phyloP scores from a whole-genome alignment of 2,113 vertebrate species.

The Cyanoliseus patagonus region DNA sequence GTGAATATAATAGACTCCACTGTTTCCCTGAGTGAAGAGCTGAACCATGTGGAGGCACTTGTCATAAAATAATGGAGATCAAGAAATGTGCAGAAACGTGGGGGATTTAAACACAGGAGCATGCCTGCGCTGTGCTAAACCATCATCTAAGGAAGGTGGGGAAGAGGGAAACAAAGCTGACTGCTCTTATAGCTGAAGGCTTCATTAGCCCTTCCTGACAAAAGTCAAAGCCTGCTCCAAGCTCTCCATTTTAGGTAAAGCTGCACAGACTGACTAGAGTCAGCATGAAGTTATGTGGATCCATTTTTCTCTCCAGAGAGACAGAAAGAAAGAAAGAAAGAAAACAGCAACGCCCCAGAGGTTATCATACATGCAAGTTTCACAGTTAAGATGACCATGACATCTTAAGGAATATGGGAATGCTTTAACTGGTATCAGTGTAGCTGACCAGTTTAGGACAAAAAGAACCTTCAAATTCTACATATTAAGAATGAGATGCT shows the following conservation, averaged over 20 bases:
- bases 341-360: not conserved
- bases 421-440: not conserved
- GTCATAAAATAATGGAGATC: not conserved
- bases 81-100: not conserved
- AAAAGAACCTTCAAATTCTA: not conserved
- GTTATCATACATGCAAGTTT: not conserved
- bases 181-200: not conserved
- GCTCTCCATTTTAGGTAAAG: constrained; percentile 66
- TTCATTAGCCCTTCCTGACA: not conserved
- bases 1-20: not conserved
- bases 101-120: not conserved
- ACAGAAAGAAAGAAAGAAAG: not conserved
- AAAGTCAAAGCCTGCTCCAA: not conserved
- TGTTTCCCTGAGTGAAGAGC: constrained; percentile 36
- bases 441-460: not conserved
- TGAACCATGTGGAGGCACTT: constrained; percentile 11
- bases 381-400: not conserved
- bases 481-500: not conserved
- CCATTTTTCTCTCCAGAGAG: not conserved
- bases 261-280: constrained; percentile 4
- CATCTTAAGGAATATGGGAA: not conserved
- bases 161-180: not conserved
- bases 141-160: not conserved
- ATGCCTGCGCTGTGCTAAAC: not conserved
- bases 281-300: constrained; percentile 42